A percentile compares a stretch with the other conserved stretches of the same genome.
These are phyloP conservation scores for Nycticorax nycticorax DNA, from an alignment of 2,113 vertebrate species.

Conservation along the genomic window DNA sequence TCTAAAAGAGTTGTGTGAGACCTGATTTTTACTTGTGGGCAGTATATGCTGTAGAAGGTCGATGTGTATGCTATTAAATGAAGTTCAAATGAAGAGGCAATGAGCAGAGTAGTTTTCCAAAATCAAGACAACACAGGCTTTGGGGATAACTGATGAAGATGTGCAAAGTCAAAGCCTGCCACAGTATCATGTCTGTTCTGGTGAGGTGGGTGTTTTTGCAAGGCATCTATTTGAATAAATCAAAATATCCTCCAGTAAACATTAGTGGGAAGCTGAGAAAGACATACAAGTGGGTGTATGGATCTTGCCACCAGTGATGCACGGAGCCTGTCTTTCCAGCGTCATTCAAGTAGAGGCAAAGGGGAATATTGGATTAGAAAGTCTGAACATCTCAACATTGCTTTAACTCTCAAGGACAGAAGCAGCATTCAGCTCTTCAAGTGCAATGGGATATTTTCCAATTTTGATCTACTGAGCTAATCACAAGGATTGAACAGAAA, in stretches of 20 bases:
- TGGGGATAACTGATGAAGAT: neutral
- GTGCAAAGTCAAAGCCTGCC: neutral
- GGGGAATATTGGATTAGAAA: neutral
- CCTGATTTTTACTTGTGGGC: neutral
- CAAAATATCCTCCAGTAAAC: constrained; percentile 8
- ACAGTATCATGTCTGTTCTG: neutral
- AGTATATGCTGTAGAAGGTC: neutral
- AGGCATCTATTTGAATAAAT: neutral
- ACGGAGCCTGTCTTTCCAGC: neutral
- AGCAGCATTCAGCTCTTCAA: neutral
- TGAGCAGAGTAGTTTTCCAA: neutral
- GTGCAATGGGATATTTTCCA: neutral
- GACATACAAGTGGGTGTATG: neutral
- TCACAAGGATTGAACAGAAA: neutral
- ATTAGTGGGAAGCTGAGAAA: constrained; percentile 7
- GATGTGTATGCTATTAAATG: neutral
- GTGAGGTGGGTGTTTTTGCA: constrained; percentile 3
- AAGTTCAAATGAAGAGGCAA: neutral
- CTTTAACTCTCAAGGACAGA: neutral
- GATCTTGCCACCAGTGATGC: neutral
- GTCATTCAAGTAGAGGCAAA: neutral
- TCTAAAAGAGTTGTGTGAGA: neutral
- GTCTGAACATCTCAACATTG: neutral
- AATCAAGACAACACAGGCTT: neutral
- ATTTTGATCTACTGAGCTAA: neutral